phyloP scores from a whole-genome alignment of 2,888 invertebrate genomes.

The Acleris holmiana region DNA sequence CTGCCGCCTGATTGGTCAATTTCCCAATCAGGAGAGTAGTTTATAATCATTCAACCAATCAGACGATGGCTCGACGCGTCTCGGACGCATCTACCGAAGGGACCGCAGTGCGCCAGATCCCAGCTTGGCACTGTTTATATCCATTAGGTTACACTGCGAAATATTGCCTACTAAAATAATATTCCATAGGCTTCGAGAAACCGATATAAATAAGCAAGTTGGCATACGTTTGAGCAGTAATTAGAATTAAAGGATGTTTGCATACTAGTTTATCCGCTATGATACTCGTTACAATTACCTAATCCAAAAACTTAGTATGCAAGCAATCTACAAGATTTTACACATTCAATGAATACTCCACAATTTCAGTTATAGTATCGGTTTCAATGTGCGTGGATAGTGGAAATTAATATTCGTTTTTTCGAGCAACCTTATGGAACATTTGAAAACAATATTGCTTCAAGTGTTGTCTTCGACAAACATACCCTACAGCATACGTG shows the following conservation, averaged over 20 bases:
- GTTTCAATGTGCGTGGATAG: background rate
- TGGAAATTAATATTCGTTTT: conserved; percentile 2
- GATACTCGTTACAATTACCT: background rate
- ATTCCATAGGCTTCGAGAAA: conserved; percentile 3
- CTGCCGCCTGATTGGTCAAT: background rate
- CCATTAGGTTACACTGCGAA: conserved; percentile 9
- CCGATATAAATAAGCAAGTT: conserved; percentile 18
- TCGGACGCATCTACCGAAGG: conserved; percentile 13
- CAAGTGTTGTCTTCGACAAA: conserved; percentile 44
- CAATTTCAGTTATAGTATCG: conserved; percentile 16
- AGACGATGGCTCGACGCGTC: background rate
- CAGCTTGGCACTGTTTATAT: conserved; percentile 58
- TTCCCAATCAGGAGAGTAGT: background rate
- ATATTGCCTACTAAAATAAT: background rate
- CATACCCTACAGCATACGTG: conserved; percentile 37
- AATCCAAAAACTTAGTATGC: background rate
- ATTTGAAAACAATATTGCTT: conserved; percentile 39
- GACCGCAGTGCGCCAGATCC: conserved; percentile 38
- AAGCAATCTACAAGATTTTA: background rate
- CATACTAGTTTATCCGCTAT: background rate
- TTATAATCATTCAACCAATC: conserved; percentile 1
- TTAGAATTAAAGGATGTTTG: background rate
- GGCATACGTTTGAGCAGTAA: conserved; percentile 30
- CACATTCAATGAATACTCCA: too few relatives aligned
- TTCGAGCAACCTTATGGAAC: conserved; percentile 24